phyloP scores from a whole-genome alignment of 53 echinoderm and acorn worm genomes.

The Pentamera pediparva region DNA sequence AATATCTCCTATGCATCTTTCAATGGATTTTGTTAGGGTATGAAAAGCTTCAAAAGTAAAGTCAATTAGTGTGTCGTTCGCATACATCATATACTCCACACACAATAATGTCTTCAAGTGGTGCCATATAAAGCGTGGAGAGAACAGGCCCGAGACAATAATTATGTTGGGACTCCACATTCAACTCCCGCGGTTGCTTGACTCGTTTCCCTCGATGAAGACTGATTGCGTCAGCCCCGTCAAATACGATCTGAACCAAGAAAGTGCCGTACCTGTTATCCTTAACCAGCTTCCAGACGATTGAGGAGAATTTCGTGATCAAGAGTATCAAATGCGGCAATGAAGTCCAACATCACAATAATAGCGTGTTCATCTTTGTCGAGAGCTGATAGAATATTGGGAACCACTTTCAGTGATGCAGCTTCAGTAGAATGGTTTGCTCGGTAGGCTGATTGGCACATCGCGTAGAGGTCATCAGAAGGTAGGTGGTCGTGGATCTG shows the following conservation, averaged over 20 bases:
- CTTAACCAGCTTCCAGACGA: constrained; percentile 8
- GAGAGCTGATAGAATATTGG: constrained; percentile 22
- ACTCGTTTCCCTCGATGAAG: not conserved
- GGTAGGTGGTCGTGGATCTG: not conserved
- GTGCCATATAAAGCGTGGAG: no score
- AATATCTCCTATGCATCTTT: not conserved
- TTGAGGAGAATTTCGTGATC: constrained; percentile 34
- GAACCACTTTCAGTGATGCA: constrained; percentile 8
- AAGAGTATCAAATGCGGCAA: constrained; percentile 33
- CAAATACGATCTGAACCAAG: constrained; percentile 37
- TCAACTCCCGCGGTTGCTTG: not conserved
- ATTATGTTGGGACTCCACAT: no score
- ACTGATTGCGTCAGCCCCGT: constrained; percentile 21
- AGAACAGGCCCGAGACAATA: no score
- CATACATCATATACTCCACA: no score
- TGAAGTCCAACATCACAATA: constrained; percentile 24
- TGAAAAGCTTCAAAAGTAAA: not conserved
- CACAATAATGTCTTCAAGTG: no score
- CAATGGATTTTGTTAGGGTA: no score
- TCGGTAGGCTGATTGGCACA: not conserved
- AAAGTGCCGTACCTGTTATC: constrained; percentile 13
- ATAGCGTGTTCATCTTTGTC: constrained; percentile 19
- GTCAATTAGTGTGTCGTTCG: not conserved
- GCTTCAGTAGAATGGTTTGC: constrained; percentile 8
- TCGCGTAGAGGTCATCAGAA: not conserved